phyloP scores from a whole-genome alignment of 2,797 vertebrate species.

The Diglossa cyanea region DNA sequence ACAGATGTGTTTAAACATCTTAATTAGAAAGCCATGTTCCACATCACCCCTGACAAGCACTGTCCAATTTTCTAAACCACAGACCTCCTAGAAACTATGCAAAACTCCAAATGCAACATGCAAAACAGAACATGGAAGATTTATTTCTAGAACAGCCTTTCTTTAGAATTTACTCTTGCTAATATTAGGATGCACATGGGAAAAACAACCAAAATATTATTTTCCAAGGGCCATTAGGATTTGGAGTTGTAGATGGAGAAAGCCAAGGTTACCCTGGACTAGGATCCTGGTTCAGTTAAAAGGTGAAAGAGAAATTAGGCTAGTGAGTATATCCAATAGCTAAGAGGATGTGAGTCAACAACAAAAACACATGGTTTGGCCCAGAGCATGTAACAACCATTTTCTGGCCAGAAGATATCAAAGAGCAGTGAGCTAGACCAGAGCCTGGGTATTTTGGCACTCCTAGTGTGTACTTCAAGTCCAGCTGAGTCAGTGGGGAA shows the following conservation, averaged over 20 bases:
- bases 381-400: neutral
- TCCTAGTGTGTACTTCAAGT: neutral
- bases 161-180: neutral
- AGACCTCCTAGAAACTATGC: neutral
- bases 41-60: neutral
- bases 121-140: neutral
- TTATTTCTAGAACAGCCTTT: neutral
- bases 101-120: neutral
- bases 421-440: conserved; percentile 7
- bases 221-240: neutral
- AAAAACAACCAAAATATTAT: neutral
- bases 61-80: neutral
- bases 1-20: neutral
- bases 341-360: conserved; percentile 26
- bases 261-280: neutral
- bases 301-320: conserved; percentile 7
- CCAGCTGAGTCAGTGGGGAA: conserved; percentile 34
- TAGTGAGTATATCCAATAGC: neutral
- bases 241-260: neutral
- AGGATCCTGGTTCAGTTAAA: neutral
- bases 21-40: conserved; percentile 42
- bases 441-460: neutral
- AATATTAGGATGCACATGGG: neutral
- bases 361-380: neutral
- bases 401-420: conserved; percentile 31